phyloP scores from a whole-genome alignment of 2,888 invertebrate species.

The Hetaerina titia region DNA sequence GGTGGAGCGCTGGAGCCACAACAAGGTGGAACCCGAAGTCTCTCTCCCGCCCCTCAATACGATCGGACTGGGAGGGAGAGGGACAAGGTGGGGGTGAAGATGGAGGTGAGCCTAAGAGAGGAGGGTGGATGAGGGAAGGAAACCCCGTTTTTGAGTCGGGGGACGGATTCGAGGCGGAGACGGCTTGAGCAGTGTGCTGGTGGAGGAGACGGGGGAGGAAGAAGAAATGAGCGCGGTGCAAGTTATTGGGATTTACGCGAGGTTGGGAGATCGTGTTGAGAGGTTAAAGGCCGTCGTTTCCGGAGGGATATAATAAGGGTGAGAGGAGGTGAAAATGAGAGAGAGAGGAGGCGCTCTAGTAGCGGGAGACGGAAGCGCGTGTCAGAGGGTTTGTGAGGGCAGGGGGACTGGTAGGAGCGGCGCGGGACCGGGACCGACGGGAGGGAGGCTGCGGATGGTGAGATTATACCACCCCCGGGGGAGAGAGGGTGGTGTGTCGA shows the following conservation, averaged over 20 bases:
- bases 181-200: not conserved
- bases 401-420: not conserved
- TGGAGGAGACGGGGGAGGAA: not conserved
- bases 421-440: not conserved
- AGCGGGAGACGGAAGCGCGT: conserved; percentile 26
- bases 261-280: conserved; percentile 41
- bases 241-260: conserved; percentile 35
- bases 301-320: conserved; percentile 28
- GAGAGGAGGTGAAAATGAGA: not conserved
- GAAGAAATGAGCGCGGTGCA: not conserved
- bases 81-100: not conserved
- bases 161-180: not conserved
- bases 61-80: not conserved
- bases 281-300: conserved; percentile 5
- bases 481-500: not conserved
- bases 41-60: not conserved
- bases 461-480: not conserved
- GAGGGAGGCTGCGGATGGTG: not conserved
- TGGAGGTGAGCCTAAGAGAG: not conserved
- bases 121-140: not conserved
- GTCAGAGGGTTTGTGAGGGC: not conserved
- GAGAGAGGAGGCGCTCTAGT: not conserved
- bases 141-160: not conserved
- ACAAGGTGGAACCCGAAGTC: not conserved
- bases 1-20: not conserved